Evolutionary conservation across 2,888 invertebrate species (phyloP), one percentile per base, ranked within the genome.

Genomic region (Eristalis pertinax): DNA sequence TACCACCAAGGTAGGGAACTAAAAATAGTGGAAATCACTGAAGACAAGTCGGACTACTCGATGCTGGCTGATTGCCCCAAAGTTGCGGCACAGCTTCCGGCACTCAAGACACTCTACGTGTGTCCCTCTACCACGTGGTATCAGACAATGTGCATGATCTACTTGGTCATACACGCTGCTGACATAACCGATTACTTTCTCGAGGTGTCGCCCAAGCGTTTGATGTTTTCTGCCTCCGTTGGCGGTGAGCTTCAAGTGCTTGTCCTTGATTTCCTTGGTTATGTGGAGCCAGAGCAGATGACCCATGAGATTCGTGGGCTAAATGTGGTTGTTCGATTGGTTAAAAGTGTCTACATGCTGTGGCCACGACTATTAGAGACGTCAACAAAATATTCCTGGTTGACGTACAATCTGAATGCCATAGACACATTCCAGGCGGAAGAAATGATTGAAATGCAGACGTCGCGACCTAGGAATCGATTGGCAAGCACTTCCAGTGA

Each of bases 271-370:
- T 83, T 90, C 0, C 78, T 88, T 26, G 91, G 91, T 1, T 89
- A 82, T 10, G 80, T 91, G 24, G 89, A 90, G 13, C 89, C 90
- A 1, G 41, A 89, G 22, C 32, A 81, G 13, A 89, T 90, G 8
- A 90, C 90, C 0, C 91, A 91, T 79, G 90, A 90, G 81, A 89
- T 91, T 68, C 90, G 90, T 62, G 91, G 91, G 0, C 63, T 91
- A 0, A 90, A 90, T 86, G 90, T 91, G 0, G 81, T 90, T 3
- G 89, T 91, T 63, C 90, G 91, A 29, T 82, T 91, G 38, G 88
- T 89, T 0, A 91, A 91, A 72, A 88, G 79, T n/a, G 65, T 90
- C 13, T 89, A 72, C 68, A 88, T 90, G 75, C 78, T 88, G 24
- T 91, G 90, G 90, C 90, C 90, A n/a, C 89, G 90, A 13, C 74